Evolutionary conservation across 2,797 vertebrate species (phyloP).

Genomic region (Hoplostethus mediterraneus): DNA sequence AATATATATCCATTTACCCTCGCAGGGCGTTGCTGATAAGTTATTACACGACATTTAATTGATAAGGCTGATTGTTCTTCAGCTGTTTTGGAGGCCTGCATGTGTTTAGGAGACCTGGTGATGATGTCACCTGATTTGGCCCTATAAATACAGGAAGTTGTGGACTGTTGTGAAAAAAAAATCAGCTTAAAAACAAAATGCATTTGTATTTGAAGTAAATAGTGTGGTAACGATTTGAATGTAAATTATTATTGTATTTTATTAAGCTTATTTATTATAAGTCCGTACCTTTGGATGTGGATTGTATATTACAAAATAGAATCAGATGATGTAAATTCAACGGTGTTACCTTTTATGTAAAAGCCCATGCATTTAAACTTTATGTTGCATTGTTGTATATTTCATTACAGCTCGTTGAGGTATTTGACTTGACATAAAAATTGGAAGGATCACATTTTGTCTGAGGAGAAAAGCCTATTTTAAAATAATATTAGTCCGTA

Average conservation of each 20-base stretch:
- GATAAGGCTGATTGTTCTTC: neutral
- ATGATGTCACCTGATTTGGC: conserved; percentile 52
- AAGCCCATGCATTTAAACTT: conserved; percentile 56
- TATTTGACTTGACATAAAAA: neutral
- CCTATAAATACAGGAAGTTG: conserved; percentile 34
- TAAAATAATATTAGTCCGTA: conserved; percentile 34
- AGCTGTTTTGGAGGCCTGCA: conserved; percentile 44
- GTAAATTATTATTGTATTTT: conserved; percentile 74
- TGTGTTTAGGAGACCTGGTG: conserved; percentile 50
- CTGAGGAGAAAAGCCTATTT: conserved; percentile 46
- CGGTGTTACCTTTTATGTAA: conserved; percentile 65
- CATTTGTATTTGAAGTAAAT: conserved; percentile 70
- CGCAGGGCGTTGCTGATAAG: conserved; percentile 34
- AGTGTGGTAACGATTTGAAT: conserved; percentile 71
- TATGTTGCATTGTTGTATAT: conserved; percentile 69
- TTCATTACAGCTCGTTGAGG: conserved; percentile 43
- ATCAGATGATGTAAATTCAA: conserved; percentile 54
- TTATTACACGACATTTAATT: conserved; percentile 29
- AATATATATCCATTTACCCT: conserved; percentile 46
- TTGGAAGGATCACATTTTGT: conserved; percentile 21
- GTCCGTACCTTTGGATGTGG: conserved; percentile 71
- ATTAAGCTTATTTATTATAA: conserved; percentile 71
- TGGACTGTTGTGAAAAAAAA: conserved; percentile 20
- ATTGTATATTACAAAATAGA: conserved; percentile 67
- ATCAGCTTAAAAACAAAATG: conserved; percentile 20